Evolutionary conservation across 2,888 invertebrate species (phyloP), one percentile per base, ranked within the genome.

Genomic region (Himalopsyche japonica): DNA sequence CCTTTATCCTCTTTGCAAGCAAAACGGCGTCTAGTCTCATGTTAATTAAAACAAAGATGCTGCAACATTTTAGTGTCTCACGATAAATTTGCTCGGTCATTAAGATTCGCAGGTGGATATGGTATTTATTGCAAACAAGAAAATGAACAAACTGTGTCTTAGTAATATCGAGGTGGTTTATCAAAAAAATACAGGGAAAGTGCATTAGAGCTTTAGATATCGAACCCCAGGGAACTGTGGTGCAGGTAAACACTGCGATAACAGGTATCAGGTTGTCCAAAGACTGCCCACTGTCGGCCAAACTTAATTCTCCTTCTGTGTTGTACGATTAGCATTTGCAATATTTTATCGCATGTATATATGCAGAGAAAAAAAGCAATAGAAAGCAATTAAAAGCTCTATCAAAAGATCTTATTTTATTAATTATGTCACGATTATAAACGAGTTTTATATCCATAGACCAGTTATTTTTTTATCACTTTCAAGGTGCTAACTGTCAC

Each of bases 121-220:
- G 70, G 70, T 24, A 43, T 34, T n/a, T 43, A 43, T 8, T 18
- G n/a, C 27, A 10, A 77, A 34, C 77, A 64, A 81, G 76, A 77
- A 43, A 76, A 30, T 27, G 83, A 15, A 30, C 57, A 30, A 70
- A 70, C 70, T 70, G 12, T 1, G 70, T 70, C 64, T 70, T 47
- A 43, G 43, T 81, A 78, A 84, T 79, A 37, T 70, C 48, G 47
- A 32, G 57, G 48, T 24, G 64, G 70, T 82, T 84, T 86, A 84
- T 82, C 64, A 78, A 70, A 81, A 84, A n/a, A n/a, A n/a, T n/a
- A 86, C 86, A 86, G 83, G 84, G 81, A 85, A 86, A 86, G 82
- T 86, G 85, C 86, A 86, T 86, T 86, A 86, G 78, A 80, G 79
- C 79, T 81, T 20, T 47, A 84, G 84, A 81, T 81, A 81, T 30